Base-by-base conservation (phyloP, 1,140 invertebrate species). In the Lamellibrachia luymesi region DNA sequence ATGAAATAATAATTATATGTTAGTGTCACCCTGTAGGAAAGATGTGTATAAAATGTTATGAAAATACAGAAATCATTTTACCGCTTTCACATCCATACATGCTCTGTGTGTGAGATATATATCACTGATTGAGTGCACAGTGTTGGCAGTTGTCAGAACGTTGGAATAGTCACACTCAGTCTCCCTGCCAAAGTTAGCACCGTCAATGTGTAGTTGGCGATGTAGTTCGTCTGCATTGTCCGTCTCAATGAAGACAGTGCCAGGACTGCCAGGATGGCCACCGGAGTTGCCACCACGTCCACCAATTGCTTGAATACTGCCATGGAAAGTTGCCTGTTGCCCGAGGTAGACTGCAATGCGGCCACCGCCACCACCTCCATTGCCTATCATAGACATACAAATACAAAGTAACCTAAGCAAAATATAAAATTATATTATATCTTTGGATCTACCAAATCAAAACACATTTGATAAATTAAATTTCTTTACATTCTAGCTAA, bases 331-430 rank as follows among this genome's bases (percentile, higher is more conserved):
- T 38, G 93, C 91, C n/a, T 92, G 51, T 49, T 95, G 94, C 27
- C 64, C 80, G 25, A 95, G 93, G 92, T 94, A 92, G 50, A 95
- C 91, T 51, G 94, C 92, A 27, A 95, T 94, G 89, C 94, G 92
- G 0, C 95, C 95, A 49, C 95, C 95, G 89, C 94, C 94, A n/a
- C 95, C 95, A 89, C 93, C 95, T 91, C 95, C 95, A 94, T 94
- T 95, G 25, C 92, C 95, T 64, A 52, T n/a, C 50, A 92, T 22
- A 50, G 17, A 8, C 13, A 80, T 80, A 10, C 6, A 17, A 17
- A 80, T 80, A 80, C 13, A 10, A 6, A 80, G 17, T 80, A 80
- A 6, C 2, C 2, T 80, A 17, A 22, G 17, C 52, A 56, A 17
- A 17, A 80, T 80, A 80, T 22, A 10, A 6, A 80, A 17, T 80